phyloP scores from a whole-genome alignment of 2,888 invertebrate species.

The Lepeophtheirus nordmannii region DNA sequence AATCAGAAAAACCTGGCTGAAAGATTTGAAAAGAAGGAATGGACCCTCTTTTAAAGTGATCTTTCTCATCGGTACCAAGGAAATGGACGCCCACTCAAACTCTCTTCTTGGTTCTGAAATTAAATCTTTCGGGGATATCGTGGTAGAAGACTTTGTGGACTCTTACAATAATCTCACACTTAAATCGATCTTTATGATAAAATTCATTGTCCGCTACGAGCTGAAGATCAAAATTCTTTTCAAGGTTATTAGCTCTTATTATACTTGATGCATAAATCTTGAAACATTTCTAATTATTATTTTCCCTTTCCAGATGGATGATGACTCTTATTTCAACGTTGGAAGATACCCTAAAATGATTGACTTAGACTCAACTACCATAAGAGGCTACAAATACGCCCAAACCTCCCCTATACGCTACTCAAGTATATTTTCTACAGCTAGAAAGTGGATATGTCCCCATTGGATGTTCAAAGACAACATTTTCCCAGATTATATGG shows the following conservation, averaged over 20 bases:
- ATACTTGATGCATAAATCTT: neutral
- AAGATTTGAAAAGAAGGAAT: neutral
- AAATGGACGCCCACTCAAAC: neutral
- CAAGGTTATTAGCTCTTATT: neutral
- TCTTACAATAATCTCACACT: neutral
- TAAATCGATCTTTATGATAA: neutral
- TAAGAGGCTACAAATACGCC: neutral
- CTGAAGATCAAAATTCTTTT: neutral
- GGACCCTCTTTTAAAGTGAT: neutral
- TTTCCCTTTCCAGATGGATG: neutral
- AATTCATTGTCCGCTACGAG: neutral
- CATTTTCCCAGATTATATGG: neutral
- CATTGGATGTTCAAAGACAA: neutral
- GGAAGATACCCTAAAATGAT: neutral
- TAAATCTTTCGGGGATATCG: neutral
- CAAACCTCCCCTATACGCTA: neutral
- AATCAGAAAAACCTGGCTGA: neutral
- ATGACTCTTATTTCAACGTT: neutral
- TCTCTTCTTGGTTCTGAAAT: neutral
- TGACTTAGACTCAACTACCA: neutral
- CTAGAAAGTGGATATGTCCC: neutral
- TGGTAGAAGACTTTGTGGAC: neutral
- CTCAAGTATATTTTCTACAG: neutral
- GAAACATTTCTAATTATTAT: neutral
- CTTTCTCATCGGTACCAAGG: neutral